Evolutionary conservation across 1,140 invertebrate genomes (phyloP).

Genomic region (Drosophila kepulauana): DNA sequence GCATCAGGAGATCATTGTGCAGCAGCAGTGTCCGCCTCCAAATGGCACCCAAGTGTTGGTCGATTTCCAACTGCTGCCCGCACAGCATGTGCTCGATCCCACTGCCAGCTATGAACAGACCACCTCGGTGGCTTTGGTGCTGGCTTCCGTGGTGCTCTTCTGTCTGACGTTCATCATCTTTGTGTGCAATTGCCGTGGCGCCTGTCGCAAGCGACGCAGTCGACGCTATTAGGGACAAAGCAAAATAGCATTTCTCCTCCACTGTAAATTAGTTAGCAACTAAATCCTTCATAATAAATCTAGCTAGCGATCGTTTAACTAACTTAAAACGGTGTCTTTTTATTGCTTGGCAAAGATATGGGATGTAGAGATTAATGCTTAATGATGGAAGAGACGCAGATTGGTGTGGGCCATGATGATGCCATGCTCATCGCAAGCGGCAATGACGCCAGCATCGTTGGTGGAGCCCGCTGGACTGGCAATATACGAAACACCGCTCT

Average conservation of each 20-base stretch:
- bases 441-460: constrained; percentile 95
- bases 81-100: constrained; percentile 85
- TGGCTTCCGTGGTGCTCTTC: constrained; percentile 87
- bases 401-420: constrained; percentile 96
- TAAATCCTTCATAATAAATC: constrained; percentile 68
- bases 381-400: constrained; percentile 98
- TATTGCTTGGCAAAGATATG: constrained; percentile 26
- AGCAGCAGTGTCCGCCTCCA: constrained; percentile 90
- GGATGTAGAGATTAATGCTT: constrained; percentile 67
- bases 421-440: constrained; percentile 96
- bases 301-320: constrained; percentile 69
- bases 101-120: constrained; percentile 85
- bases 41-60: constrained; percentile 90
- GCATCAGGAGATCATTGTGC: constrained; percentile 93
- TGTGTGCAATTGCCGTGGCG: constrained; percentile 87
- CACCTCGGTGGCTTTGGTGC: constrained; percentile 86
- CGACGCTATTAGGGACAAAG: constrained; percentile 53
- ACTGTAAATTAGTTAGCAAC: constrained; percentile 67
- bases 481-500: constrained; percentile 98
- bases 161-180: constrained; percentile 87
- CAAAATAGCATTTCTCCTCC: constrained; percentile 19
- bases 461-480: constrained; percentile 96
- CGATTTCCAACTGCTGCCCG: constrained; percentile 86
- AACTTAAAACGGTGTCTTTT: constrained; percentile 58
- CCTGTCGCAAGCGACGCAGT: constrained; percentile 73